A percentile compares a stretch with the other conserved stretches of the same genome.
These are phyloP conservation scores for Drosophila vallismaia DNA, from an alignment of 2,888 invertebrate species.

Conservation along the genomic window DNA sequence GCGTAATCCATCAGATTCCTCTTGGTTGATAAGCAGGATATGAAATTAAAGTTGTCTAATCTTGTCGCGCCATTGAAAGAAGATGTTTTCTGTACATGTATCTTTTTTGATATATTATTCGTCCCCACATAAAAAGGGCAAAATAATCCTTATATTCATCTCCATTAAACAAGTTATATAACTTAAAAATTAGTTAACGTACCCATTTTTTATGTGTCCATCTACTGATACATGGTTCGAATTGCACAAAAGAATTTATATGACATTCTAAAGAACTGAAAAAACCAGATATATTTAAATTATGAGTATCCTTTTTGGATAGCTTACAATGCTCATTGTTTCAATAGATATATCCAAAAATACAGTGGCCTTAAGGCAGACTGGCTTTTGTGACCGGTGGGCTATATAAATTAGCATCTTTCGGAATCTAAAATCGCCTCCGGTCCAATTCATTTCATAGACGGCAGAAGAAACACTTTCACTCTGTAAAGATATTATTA, in stretches of 20 bases:
- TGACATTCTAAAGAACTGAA: conserved; percentile 65
- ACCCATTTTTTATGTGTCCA: too few relatives aligned
- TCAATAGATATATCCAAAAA: conserved; percentile 67
- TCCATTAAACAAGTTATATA: too few relatives aligned
- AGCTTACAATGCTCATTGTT: conserved; percentile 70
- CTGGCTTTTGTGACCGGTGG: conserved; percentile 63
- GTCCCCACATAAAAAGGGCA: too few relatives aligned
- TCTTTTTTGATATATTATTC: too few relatives aligned
- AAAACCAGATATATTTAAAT: not conserved
- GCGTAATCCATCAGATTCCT: too few relatives aligned
- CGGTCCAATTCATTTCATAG: conserved; percentile 66
- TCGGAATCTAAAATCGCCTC: conserved; percentile 55
- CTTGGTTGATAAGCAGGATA: too few relatives aligned
- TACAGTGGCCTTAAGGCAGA: conserved; percentile 64
- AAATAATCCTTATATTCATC: too few relatives aligned
- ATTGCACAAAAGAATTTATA: conserved; percentile 70
- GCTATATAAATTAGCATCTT: conserved; percentile 70
- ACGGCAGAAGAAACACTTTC: conserved; percentile 53
- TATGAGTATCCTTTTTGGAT: not conserved
- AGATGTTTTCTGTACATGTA: not conserved
- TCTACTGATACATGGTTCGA: conserved; percentile 70
- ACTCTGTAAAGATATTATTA: conserved; percentile 51
- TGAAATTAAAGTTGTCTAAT: not conserved
- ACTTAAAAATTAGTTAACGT: too few relatives aligned
- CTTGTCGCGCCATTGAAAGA: not conserved